Percentiles rank a stretch among this genome's conserved stretches.
These are phyloP conservation scores for Corythoichthys haematopterus DNA, from an alignment of 2,113 vertebrate genomes.

Conservation along the genomic window DNA sequence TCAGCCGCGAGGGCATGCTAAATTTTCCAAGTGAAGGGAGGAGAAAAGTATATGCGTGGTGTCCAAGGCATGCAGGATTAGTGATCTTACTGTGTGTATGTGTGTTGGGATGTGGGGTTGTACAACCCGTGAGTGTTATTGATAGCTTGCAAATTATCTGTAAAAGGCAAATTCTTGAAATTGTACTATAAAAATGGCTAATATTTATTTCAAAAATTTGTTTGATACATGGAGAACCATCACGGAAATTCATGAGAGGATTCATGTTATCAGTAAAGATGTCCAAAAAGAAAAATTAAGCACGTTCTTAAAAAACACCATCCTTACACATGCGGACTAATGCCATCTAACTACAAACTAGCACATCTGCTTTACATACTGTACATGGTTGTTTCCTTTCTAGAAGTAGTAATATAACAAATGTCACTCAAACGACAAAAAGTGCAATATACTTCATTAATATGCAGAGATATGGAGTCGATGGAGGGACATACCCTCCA, in stretches of 20 bases:
- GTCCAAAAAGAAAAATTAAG: background rate
- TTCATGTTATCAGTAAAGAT: background rate
- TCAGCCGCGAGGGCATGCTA: slow-evolving; percentile 79
- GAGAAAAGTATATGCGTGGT: slow-evolving; percentile 37
- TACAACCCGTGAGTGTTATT: background rate
- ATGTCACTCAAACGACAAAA: background rate
- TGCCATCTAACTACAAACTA: background rate
- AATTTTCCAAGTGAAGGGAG: slow-evolving; percentile 68
- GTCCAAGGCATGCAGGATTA: slow-evolving; percentile 57
- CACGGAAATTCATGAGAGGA: background rate
- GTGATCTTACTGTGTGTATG: slow-evolving; percentile 40
- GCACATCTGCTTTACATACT: background rate
- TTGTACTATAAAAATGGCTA: background rate
- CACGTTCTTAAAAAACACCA: too few species aligned
- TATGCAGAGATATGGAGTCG: too few species aligned
- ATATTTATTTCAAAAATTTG: background rate
- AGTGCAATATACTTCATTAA: too few species aligned
- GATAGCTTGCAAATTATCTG: background rate
- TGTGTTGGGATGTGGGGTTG: background rate
- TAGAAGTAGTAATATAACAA: too few species aligned
- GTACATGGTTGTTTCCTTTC: background rate
- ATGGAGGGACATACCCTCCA: too few species aligned
- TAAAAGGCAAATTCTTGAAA: background rate
- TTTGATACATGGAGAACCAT: background rate
- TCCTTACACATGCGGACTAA: background rate